Base-by-base conservation (phyloP, 2,797 vertebrate species). In the Petrocephalus sullivani region DNA sequence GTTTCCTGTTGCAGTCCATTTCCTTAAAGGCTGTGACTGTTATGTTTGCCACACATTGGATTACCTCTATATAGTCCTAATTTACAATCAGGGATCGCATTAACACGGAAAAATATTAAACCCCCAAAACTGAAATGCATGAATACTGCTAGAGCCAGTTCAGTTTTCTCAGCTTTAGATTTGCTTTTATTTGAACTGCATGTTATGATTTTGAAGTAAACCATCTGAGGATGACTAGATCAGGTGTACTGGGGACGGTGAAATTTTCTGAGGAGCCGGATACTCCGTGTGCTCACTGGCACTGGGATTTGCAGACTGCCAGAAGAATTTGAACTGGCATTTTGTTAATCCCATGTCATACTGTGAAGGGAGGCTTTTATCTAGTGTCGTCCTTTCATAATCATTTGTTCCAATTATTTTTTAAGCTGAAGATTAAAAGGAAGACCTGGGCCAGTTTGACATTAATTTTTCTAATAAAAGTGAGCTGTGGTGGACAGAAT, bases 311-410 rank as follows among this genome's bases (percentile, higher is more conserved):
- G 64, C 64, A 16, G 28, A 71, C 28, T 71, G 28, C 64, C 64
- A 71, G 37, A 49, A 49, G 41, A 81, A 81, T 49, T 81, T 7
- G 46, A 81, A 49, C 75, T 81, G 75, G 75, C 75, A 81, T 81
- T 71, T 71, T 71, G 16, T 81, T 81, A 81, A 81, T 81, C 75
- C 75, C 75, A 81, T 81, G 41, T 46, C 75, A 19, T 49, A 41
- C 75, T 9, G 19, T 49, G 41, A 81, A 81, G 19, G 14, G 75
- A 81, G 75, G 41, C 33, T 46, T 49, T 81, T 81, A 81, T 71
- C 12, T 37, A 81, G 37, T 81, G 75, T 81, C 41, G 41, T 81
- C 41, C 41, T 81, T 81, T 81, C 33, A 3, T 49, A 49, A n/a
- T 81, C 16, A 7, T 81, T 81, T 49, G 7, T 71, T 71, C 64